Percentiles rank a stretch among this genome's conserved stretches.
Conservation (phyloP, 2,797 vertebrate genomes). For the Lacerta viridis region DNA sequence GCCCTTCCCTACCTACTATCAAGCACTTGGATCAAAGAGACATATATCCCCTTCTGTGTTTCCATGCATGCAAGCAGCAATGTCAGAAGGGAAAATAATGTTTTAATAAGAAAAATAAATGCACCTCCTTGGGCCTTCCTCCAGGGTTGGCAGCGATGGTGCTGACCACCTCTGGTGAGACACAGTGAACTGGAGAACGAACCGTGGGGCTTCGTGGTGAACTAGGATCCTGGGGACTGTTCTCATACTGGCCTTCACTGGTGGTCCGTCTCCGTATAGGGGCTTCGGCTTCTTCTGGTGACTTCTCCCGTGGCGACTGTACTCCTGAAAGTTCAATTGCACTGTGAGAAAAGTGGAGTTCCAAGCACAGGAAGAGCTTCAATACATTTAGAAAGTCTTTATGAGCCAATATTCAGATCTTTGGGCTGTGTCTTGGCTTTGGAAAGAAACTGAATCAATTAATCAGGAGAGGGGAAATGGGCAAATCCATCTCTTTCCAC, state of each 20-base stretch:
- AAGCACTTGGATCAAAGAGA: background rate
- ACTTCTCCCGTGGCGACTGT: conserved; percentile 83
- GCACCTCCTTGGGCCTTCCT: conserved; percentile 97
- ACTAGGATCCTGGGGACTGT: conserved; percentile 80
- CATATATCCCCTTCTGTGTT: background rate
- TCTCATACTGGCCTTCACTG: conserved; percentile 89
- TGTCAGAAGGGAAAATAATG: background rate
- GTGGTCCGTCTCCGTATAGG: conserved; percentile 81
- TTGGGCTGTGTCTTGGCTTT: conserved; percentile 11
- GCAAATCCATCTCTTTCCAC: background rate
- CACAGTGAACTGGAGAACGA: conserved; percentile 91
- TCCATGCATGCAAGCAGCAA: background rate
- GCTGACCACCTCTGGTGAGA: conserved; percentile 95
- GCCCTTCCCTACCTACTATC: too few relatives aligned
- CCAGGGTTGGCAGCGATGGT: conserved; percentile 96
- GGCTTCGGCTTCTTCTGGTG: conserved; percentile 79
- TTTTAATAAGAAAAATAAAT: conserved; percentile 24
- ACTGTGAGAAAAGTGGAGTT: conserved; percentile 5
- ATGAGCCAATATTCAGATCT: conserved; percentile 12
- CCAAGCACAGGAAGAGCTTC: background rate
- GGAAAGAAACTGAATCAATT: conserved; percentile 16
- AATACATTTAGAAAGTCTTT: conserved; percentile 1
- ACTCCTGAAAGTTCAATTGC: conserved; percentile 83
- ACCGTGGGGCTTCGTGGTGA: conserved; percentile 83
- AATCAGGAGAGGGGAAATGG: background rate